Base-by-base conservation (phyloP, 1,140 invertebrate genomes). In the Drosophila prosaltans region DNA sequence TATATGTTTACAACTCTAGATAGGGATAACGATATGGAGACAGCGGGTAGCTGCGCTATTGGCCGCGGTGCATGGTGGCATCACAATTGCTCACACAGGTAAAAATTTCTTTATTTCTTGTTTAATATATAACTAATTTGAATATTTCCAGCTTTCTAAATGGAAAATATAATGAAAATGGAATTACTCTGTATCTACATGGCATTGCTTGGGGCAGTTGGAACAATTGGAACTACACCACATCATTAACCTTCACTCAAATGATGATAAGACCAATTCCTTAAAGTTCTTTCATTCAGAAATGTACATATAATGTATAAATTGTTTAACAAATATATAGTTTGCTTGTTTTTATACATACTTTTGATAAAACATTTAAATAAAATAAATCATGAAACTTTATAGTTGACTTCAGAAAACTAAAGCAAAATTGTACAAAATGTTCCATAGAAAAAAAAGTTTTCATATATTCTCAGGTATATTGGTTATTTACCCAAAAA, bases 1-100 rank as follows among this genome's bases (percentile, higher is more conserved):
- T 93, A 94, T 76, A 94, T 94, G 80, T 96, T 96, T 91, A 95
- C 94, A 30, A 96, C 95, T 0, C 91, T 92, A 16, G 96, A 96
- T 73, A 81, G 92, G 11, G 95, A 96, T 86, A 95, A 96, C 80
- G 95, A 96, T 78, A 93, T 90, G 93, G 16, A 16, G 16, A 16
- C 16, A 16, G 16, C 93, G 58, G 94, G 94, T 51, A 94, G 94
- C 57, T 97, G 96, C 91, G 95, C 95, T 16, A 16, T 91, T 91
- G 94, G 94, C 16, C 16, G 16, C 16, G 16, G 16, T 11, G 93
- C 16, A 2, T 95, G 94, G 93, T 95, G 95, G 95, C 95, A 16
- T 94, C 76, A 93, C 16, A 93, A 65, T 7, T 91, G 82, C 21
- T 58, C 65, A 10, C n/a, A 36, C 2, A 40, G 59, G 71, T 79